Conservation (phyloP, 2,113 vertebrate genomes). For the Microtus oregoni region DNA sequence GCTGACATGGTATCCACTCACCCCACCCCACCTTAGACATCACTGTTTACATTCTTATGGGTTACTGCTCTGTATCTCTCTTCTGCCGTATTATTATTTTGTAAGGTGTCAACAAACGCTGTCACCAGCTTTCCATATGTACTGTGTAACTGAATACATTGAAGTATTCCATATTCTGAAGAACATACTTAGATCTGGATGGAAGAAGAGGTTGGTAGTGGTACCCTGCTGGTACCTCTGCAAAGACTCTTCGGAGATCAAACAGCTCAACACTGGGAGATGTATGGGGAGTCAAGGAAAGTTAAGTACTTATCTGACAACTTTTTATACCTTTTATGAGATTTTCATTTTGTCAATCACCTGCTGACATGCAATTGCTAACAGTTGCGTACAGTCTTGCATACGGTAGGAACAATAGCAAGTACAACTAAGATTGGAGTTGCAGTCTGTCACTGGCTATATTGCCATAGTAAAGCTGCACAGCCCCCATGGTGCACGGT, state of each 20-base stretch:
- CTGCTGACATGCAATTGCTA: not conserved
- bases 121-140: not conserved
- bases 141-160: not conserved
- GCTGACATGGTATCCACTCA: not conserved
- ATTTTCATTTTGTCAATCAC: not conserved
- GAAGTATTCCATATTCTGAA: not conserved
- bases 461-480: no score
- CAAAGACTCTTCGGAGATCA: not conserved
- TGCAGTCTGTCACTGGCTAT: not conserved
- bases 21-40: not conserved
- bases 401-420: not conserved
- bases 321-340: not conserved
- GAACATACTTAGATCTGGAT: not conserved
- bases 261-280: not conserved
- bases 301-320: not conserved
- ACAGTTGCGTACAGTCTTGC: no score
- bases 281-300: not conserved
- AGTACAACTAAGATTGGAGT: not conserved
- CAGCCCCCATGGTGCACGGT: accelerated
- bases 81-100: not conserved
- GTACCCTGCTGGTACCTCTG: not conserved
- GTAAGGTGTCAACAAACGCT: not conserved
- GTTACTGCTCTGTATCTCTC: not conserved
- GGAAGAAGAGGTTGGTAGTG: not conserved
- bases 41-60: no score